phyloP scores from a whole-genome alignment of 1,140 invertebrate genomes.

The Contarinia nasturtii region DNA sequence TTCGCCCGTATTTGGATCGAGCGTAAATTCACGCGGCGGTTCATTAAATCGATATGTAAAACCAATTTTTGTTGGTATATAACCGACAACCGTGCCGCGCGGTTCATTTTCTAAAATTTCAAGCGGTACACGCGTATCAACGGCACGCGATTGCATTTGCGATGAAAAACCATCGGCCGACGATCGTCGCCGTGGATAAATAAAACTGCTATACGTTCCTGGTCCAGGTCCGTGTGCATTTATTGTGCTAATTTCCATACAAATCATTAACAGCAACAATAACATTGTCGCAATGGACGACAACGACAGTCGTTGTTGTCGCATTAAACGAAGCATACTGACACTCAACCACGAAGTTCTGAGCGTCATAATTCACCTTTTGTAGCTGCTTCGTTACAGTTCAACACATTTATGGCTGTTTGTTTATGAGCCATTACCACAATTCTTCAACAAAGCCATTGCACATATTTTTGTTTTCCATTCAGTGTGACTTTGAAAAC shows the following conservation, averaged over 20 bases:
- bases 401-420: too few relatives aligned
- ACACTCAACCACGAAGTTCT: too few relatives aligned
- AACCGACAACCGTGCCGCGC: constrained; percentile 59
- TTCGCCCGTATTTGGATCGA: constrained; percentile 63
- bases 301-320: too few relatives aligned
- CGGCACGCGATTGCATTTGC: constrained; percentile 69
- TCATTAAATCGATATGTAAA: constrained; percentile 87
- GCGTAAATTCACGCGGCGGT: constrained; percentile 57
- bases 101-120: constrained; percentile 69
- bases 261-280: too few relatives aligned
- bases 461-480: too few relatives aligned
- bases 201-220: constrained; percentile 3
- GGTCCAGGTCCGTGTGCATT: constrained; percentile 3
- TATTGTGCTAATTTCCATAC: neutral
- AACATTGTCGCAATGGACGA: too few relatives aligned
- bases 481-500: too few relatives aligned
- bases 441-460: too few relatives aligned
- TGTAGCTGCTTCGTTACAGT: too few relatives aligned
- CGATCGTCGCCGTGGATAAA: constrained; percentile 16
- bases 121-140: constrained; percentile 67
- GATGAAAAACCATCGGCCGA: constrained; percentile 12
- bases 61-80: constrained; percentile 65
- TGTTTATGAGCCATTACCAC: too few relatives aligned
- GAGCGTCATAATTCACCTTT: too few relatives aligned
- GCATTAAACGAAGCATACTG: too few relatives aligned